Base-by-base conservation (phyloP, 2,888 invertebrate species). In the Argynnis bischoffii region DNA sequence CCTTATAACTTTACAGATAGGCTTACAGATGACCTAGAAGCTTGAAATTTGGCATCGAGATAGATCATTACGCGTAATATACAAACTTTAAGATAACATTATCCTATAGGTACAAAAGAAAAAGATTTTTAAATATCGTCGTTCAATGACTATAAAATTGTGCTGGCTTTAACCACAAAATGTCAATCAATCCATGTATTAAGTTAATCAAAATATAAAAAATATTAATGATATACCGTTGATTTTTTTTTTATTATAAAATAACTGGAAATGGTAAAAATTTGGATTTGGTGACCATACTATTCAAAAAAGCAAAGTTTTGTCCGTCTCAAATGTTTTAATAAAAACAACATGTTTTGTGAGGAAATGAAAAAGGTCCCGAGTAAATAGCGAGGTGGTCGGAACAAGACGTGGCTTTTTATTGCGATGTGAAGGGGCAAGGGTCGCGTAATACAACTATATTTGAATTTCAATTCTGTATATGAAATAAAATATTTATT, bases 281-380 rank as follows among this genome's bases (percentile, higher is more conserved):
- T 21, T 41, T 8, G 4, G n/a, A 51, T 59, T 64, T 18, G 6
- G 26, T 65, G 57, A 53, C 59, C 56, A 15, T 59, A 47, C 18
- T 18, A 51, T 41, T 50, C 47, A 16, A 26, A 21, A 59, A 21
- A 59, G 57, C 56, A 65, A 65, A 46, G 54, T 53, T 50, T 31
- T 76, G 78, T 76, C 78, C 72, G 78, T 75, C 73, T 73, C 69
- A 71, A 76, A 72, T 73, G 77, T 78, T 81, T 81, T 80, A 81
- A 81, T 83, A 83, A 82, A 83, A 81, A 78, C 80, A 80, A 79
- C 78, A 78, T 81, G 75, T 82, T 82, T 78, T 77, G 75, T 77
- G 77, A 79, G 78, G 80, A 84, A 84, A 85, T 82, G 83, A 84
- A 84, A 86, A 81, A 81, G 77, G 76, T 76, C 78, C 75, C 75